phyloP scores from a whole-genome alignment of 2,888 invertebrate genomes.

The Unio delphinus region DNA sequence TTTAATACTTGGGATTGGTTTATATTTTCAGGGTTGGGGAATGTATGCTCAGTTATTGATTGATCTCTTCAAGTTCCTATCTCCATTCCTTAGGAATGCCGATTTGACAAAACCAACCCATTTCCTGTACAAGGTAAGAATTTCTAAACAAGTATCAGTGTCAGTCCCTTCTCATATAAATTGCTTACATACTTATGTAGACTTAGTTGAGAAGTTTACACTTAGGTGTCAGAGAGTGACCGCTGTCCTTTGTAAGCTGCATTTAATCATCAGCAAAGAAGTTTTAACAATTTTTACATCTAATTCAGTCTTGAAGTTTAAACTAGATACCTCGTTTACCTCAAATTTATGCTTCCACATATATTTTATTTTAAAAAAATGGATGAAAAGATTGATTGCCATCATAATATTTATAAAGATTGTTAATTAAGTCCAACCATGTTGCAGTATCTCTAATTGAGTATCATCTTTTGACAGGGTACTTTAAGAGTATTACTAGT shows the following conservation, averaged over 20 bases:
- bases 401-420: neutral
- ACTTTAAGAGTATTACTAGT: conserved; percentile 94
- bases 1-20: neutral
- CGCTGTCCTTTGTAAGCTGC: too few relatives aligned
- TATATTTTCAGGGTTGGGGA: conserved; percentile 83
- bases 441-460: neutral
- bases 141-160: neutral
- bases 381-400: neutral
- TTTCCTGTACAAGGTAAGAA: conserved; percentile 89
- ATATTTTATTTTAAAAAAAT: too few relatives aligned
- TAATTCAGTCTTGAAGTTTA: too few relatives aligned
- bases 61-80: conserved; percentile 95
- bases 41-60: conserved; percentile 97
- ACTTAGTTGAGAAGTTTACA: too few relatives aligned
- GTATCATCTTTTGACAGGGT: conserved; percentile 67
- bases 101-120: conserved; percentile 95
- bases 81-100: conserved; percentile 97
- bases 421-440: neutral
- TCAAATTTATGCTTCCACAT: too few relatives aligned
- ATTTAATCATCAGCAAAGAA: too few relatives aligned
- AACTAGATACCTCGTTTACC: too few relatives aligned
- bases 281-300: too few relatives aligned
- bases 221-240: too few relatives aligned
- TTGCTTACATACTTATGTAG: too few relatives aligned
- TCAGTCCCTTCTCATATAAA: too few relatives aligned